Percentiles rank a stretch among this genome's conserved stretches.
Evolutionary conservation across 2,888 invertebrate genomes (phyloP).

Genomic region (Anaspis maculata): DNA sequence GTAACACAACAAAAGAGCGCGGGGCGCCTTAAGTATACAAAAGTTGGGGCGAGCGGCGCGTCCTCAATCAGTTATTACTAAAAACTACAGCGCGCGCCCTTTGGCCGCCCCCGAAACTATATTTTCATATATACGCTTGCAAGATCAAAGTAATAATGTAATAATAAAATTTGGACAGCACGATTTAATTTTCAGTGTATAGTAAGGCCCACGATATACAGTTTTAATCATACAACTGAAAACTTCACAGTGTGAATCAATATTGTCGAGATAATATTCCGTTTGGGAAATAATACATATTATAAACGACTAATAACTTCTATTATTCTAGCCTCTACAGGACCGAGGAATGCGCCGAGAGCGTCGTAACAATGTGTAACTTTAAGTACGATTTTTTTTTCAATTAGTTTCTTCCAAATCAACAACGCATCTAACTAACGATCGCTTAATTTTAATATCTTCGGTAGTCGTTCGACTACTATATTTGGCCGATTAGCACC

Average conservation of each 20-base stretch:
- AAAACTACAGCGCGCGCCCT: constrained; percentile 24
- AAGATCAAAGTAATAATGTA: constrained; percentile 14
- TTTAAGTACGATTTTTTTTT: constrained; percentile 5
- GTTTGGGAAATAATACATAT: constrained; percentile 37
- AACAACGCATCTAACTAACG: constrained; percentile 6
- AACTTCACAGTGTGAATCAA: constrained; percentile 43
- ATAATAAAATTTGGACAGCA: constrained; percentile 44
- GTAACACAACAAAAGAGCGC: constrained; percentile 36
- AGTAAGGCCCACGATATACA: constrained; percentile 48
- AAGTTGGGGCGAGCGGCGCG: constrained; percentile 21
- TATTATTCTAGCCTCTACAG: constrained; percentile 31
- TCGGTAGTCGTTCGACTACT: no score
- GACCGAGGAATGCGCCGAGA: constrained; percentile 23
- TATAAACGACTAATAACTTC: constrained; percentile 30
- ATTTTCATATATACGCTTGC: constrained; percentile 16
- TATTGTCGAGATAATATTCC: constrained; percentile 43
- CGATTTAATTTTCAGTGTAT: constrained; percentile 45
- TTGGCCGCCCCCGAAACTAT: constrained; percentile 18
- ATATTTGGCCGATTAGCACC: constrained; percentile 10
- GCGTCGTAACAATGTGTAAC: constrained; percentile 10
- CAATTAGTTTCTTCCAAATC: constrained; percentile 1
- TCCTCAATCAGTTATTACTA: constrained; percentile 5
- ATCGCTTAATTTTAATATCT: constrained; percentile 4
- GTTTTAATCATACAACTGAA: constrained; percentile 45
- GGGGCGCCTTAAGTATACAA: constrained; percentile 36